Conservation (phyloP, 2,113 vertebrate species). For the Nanorana parkeri region DNA sequence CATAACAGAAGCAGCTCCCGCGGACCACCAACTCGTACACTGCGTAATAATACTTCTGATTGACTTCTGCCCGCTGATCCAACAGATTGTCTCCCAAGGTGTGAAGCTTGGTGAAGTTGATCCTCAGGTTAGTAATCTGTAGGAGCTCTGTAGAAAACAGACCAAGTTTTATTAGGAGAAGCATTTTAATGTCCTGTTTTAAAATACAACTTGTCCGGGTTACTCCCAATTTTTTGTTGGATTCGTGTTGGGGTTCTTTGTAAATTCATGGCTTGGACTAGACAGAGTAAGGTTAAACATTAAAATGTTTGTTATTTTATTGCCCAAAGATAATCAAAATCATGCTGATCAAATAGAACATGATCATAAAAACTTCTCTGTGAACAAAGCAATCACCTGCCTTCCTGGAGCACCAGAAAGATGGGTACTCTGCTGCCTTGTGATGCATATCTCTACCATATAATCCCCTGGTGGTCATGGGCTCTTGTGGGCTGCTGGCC, state of each 20-base stretch:
- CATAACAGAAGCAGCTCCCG: conserved; percentile 82
- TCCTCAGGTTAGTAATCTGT: conserved; percentile 77
- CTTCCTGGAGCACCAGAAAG: too few species aligned
- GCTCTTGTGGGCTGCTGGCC: too few species aligned
- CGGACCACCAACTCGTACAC: conserved; percentile 78
- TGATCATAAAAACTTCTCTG: too few species aligned
- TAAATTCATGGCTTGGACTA: too few species aligned
- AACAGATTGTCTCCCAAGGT: conserved; percentile 76
- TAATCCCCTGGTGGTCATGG: too few species aligned
- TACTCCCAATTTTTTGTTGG: not conserved
- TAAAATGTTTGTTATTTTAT: too few species aligned
- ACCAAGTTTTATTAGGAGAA: not conserved
- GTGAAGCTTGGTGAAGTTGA: conserved; percentile 81
- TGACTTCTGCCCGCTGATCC: conserved; percentile 73
- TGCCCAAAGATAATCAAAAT: too few species aligned
- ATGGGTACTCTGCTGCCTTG: too few species aligned
- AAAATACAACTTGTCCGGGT: not conserved
- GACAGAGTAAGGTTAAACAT: not conserved
- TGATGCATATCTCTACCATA: too few species aligned
- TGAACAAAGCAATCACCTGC: too few species aligned
- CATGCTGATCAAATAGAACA: too few species aligned
- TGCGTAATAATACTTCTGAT: conserved; percentile 80
- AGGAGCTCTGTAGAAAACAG: conserved; percentile 69
- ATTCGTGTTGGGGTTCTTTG: not conserved
- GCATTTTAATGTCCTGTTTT: not conserved